Evolutionary conservation across 2,888 invertebrate species (phyloP).

Genomic region (Camptogramma bilineatum): DNA sequence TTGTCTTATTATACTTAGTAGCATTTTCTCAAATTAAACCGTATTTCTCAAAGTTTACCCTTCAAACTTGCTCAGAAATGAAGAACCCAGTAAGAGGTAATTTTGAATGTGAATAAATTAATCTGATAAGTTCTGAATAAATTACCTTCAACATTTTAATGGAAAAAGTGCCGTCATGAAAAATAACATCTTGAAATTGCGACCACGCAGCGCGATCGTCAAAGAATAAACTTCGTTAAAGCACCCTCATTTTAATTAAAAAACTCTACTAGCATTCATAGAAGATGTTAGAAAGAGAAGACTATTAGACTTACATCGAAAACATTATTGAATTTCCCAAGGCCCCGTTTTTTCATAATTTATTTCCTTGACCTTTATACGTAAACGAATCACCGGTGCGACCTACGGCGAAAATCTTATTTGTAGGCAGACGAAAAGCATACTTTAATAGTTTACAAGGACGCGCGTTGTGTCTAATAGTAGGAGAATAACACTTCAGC

Average conservation of each 20-base stretch:
- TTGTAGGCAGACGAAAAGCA: neutral
- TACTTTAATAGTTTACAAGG: too few relatives aligned
- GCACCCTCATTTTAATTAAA: neutral
- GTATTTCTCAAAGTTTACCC: too few relatives aligned
- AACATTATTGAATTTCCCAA: neutral
- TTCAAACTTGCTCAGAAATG: neutral
- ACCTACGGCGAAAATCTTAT: neutral
- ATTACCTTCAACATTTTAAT: conserved; percentile 21
- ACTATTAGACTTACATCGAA: neutral
- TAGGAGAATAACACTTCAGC: neutral
- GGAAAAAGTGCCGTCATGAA: conserved; percentile 14
- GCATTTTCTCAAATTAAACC: neutral
- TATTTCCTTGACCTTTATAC: conserved; percentile 2
- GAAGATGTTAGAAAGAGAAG: neutral
- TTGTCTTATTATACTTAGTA: too few relatives aligned
- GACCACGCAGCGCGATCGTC: conserved; percentile 20
- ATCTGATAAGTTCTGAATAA: conserved; percentile 2
- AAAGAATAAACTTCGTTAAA: conserved; percentile 19
- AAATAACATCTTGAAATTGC: conserved; percentile 23
- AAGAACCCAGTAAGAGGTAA: neutral
- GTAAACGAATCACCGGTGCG: neutral
- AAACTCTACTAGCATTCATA: neutral
- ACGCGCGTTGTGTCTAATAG: neutral
- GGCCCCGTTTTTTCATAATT: neutral
- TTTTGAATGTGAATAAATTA: neutral